Evolutionary conservation across 2,888 invertebrate genomes (phyloP).

Genomic region (Schrankia costaestrigalis): DNA sequence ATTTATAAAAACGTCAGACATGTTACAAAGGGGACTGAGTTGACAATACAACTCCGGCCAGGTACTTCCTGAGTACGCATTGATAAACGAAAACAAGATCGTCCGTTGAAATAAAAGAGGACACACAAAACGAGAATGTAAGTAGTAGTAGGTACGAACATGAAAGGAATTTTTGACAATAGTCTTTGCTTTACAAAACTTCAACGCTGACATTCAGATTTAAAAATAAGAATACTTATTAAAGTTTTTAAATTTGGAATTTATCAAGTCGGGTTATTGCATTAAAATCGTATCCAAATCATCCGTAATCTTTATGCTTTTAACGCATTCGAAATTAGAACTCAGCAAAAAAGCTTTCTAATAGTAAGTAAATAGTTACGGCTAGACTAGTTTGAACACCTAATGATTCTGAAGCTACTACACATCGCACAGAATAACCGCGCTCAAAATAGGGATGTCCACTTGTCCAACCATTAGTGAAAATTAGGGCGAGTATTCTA

Average conservation of each 20-base stretch:
- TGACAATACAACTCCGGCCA: constrained; percentile 27
- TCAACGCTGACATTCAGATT: constrained; percentile 7
- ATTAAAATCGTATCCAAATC: too few species aligned
- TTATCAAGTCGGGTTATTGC: too few species aligned
- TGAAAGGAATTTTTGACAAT: constrained; percentile 34
- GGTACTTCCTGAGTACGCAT: constrained; percentile 33
- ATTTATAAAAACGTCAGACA: constrained; percentile 20
- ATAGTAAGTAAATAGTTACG: too few species aligned
- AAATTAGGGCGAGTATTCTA: constrained; percentile 61
- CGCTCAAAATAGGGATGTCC: constrained; percentile 50
- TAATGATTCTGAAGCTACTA: too few species aligned
- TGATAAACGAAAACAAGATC: constrained; percentile 37
- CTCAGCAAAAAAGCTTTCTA: too few species aligned
- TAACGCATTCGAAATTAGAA: too few species aligned
- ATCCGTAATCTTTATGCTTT: too few species aligned
- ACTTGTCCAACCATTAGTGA: constrained; percentile 52
- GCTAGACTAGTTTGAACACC: too few species aligned
- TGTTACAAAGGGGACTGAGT: constrained; percentile 21
- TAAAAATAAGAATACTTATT: constrained; percentile 2
- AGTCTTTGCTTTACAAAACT: constrained; percentile 30
- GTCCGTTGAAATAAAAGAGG: constrained; percentile 28
- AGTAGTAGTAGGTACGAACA: constrained; percentile 19
- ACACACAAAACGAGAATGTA: constrained; percentile 11
- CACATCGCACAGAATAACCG: constrained; percentile 24
- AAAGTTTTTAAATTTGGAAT: neutral